Evolutionary conservation across 2,888 invertebrate genomes (phyloP), one percentile per base, ranked within the genome.

Genomic region (Odontomyia ornata): DNA sequence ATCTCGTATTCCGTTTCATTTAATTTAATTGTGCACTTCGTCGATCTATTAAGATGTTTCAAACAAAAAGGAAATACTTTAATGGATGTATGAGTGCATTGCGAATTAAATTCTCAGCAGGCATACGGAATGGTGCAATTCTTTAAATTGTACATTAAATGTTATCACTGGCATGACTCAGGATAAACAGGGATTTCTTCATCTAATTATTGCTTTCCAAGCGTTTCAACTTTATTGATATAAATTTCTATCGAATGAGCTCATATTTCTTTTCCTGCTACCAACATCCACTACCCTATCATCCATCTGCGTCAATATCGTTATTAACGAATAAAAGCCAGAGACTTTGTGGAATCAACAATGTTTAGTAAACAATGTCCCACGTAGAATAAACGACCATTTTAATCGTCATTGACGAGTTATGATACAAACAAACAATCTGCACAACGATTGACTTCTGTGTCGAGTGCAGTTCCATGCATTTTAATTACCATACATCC

Each of bases 1-100:
- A 28, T 72, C 52, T 56, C 56, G 56, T 56, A 28, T 18, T 72
- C 28, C 28, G 56, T 56, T 52, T 9, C 71, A 52, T 72, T 56
- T 56, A 72, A 56, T 72, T 77, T 77, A 77, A 77, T 77, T 77
- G 62, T 75, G 71, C 52, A 75, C 77, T 69, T 76, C 69, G 76
- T 77, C 47, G 75, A 64, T 64, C 69, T 76, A 69, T 71, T 69
- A 64, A 67, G 69, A 62, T 64, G 15, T 47, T 56, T n/a, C 9
- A 3, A 36, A 36, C 36, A 5, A 36, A 36, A 36, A 9, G 36
- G 9, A 36, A 36, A n/a, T n/a, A n/a, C n/a, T 9, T 3, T 36
- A 36, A 36, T 36, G 5, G 36, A 5, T 36, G 36, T 3, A 36
- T 9, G 36, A 5, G 36, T 36, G 9, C 36, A 36, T 5, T 36